Conservation (phyloP, 2,888 invertebrate genomes). For the Tetragonula carbonaria region DNA sequence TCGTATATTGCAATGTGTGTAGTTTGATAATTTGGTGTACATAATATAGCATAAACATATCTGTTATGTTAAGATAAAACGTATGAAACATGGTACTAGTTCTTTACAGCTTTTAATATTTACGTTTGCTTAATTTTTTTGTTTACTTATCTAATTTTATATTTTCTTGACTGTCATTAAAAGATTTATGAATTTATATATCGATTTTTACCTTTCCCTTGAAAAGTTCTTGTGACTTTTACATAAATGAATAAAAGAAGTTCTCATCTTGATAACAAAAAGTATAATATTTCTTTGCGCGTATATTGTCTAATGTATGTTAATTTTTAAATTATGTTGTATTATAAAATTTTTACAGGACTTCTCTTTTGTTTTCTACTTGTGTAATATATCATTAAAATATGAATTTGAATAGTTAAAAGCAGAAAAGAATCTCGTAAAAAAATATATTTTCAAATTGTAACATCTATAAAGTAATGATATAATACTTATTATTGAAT, state of each 20-base stretch:
- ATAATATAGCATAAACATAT: conserved; percentile 48
- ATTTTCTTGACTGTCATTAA: conserved; percentile 51
- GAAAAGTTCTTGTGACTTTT: conserved; percentile 31
- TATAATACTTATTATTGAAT: too few relatives aligned
- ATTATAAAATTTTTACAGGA: background rate
- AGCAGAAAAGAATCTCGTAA: conserved; percentile 18
- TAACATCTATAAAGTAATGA: too few relatives aligned
- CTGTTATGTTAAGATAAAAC: conserved; percentile 11
- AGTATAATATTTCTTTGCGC: background rate
- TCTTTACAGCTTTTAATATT: conserved; percentile 50
- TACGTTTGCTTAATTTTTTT: conserved; percentile 48
- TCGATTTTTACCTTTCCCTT: conserved; percentile 37
- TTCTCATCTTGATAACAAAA: background rate
- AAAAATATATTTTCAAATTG: conserved; percentile 30
- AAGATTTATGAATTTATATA: conserved; percentile 37
- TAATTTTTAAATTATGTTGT: background rate
- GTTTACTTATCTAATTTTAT: conserved; percentile 52
- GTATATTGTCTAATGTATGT: background rate
- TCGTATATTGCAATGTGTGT: conserved; percentile 19
- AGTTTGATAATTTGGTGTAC: conserved; percentile 43
- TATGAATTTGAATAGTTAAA: background rate
- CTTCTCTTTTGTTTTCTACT: background rate
- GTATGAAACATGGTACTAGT: conserved; percentile 34
- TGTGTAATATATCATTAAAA: background rate
- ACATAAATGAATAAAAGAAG: background rate